These are phyloP conservation scores for Amiota minor DNA, from an alignment of 2,888 invertebrate species.

Conservation along the genomic window DNA sequence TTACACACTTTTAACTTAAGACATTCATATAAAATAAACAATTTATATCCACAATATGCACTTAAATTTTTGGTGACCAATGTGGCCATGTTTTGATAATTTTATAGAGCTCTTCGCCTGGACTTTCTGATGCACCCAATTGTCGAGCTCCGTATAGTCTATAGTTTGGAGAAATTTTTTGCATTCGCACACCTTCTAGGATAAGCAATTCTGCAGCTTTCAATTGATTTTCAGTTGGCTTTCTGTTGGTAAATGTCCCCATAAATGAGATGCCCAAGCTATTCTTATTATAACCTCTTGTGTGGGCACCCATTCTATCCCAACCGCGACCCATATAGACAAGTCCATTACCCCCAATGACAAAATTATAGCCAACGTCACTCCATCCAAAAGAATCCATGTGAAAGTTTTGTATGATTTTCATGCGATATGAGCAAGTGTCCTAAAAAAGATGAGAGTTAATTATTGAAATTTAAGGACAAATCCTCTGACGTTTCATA, in stretches of 20 bases:
- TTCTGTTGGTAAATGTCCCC: constrained; percentile 78
- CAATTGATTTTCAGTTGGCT: constrained; percentile 76
- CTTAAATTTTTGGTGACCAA: constrained; percentile 65
- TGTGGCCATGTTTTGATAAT: constrained; percentile 81
- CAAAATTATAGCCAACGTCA: constrained; percentile 85
- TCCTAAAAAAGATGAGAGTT: constrained; percentile 68
- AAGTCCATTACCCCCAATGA: constrained; percentile 84
- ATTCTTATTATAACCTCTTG: constrained; percentile 78
- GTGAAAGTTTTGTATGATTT: constrained; percentile 77
- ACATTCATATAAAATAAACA: not conserved
- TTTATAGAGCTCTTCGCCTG: constrained; percentile 79
- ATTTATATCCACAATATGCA: not conserved
- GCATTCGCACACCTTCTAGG: constrained; percentile 77
- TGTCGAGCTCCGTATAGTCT: constrained; percentile 82
- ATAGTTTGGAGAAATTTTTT: constrained; percentile 79
- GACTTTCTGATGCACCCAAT: constrained; percentile 79
- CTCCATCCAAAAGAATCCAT: constrained; percentile 78
- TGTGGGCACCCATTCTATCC: constrained; percentile 82
- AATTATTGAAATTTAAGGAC: not conserved
- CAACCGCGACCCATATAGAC: constrained; percentile 85
- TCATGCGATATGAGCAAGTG: constrained; percentile 76
- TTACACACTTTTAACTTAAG: not conserved
- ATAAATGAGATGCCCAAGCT: constrained; percentile 83
- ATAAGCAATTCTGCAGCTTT: constrained; percentile 78
- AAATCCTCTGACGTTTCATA: not conserved